A percentile compares a stretch with the other conserved stretches of the same genome.
Evolutionary conservation across 1,140 invertebrate genomes (phyloP).

Genomic region (Halesus radiatus): DNA sequence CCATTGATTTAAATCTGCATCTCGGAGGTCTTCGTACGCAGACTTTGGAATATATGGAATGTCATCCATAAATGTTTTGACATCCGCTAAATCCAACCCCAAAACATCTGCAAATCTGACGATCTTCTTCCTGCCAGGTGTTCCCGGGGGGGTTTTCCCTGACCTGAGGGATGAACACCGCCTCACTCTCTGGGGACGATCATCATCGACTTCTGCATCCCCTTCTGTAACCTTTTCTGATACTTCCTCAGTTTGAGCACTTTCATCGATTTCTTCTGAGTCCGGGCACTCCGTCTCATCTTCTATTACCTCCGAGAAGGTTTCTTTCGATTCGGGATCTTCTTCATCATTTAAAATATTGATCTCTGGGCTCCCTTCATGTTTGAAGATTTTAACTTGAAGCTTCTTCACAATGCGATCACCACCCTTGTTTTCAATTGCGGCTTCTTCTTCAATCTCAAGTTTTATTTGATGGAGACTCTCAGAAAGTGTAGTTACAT

Average conservation of each 20-base stretch:
- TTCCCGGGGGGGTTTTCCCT: constrained; percentile 92
- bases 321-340: not conserved
- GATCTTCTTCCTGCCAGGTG: constrained; percentile 91
- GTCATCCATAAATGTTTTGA: constrained; percentile 91
- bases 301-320: not conserved
- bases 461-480: not conserved
- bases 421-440: not conserved
- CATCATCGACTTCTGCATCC: constrained; percentile 61
- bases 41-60: constrained; percentile 89
- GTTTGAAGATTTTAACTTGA: constrained; percentile 14
- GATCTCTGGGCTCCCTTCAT: not conserved
- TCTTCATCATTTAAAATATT: constrained; percentile 6
- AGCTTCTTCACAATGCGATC: not conserved
- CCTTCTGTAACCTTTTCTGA: constrained; percentile 50
- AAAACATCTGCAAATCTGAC: constrained; percentile 95
- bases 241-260: constrained; percentile 21
- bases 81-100: constrained; percentile 92
- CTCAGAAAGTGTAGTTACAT: not conserved
- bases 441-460: not conserved
- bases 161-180: constrained; percentile 90
- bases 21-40: constrained; percentile 81
- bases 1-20: constrained; percentile 66
- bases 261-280: constrained; percentile 2
- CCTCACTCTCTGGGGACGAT: constrained; percentile 76
- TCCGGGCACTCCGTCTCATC: not conserved